Percentiles rank a stretch among this genome's conserved stretches.
These are phyloP conservation scores for Periplaneta americana DNA, from an alignment of 1,140 invertebrate species.

Conservation along the genomic window DNA sequence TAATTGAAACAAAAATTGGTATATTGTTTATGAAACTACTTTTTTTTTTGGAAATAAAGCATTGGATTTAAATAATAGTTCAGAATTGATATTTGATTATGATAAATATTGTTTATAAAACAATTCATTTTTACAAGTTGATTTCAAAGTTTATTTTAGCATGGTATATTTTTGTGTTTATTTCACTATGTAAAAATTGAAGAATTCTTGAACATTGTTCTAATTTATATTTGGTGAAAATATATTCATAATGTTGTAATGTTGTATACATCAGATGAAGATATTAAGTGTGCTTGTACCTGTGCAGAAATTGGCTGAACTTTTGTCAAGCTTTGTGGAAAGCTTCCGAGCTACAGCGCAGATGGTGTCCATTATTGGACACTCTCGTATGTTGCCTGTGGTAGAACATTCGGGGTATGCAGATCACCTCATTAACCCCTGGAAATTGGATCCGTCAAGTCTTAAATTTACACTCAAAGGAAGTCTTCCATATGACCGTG, in stretches of 20 bases:
- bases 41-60: no score
- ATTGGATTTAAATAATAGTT: no score
- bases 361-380: conserved; percentile 91
- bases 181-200: no score
- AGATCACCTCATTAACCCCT: conserved; percentile 82
- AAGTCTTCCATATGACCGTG: conserved; percentile 85
- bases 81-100: no score
- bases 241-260: not conserved
- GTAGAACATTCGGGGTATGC: conserved; percentile 87
- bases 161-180: no score
- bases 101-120: no score
- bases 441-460: conserved; percentile 82
- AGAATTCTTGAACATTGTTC: no score
- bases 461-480: conserved; percentile 87
- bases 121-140: no score
- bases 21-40: no score
- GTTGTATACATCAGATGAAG: not conserved
- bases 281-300: not conserved
- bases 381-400: conserved; percentile 85
- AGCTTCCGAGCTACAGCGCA: conserved; percentile 88
- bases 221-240: no score
- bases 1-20: no score
- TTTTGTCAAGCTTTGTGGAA: conserved; percentile 85
- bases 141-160: no score
- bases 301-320: conserved; percentile 69